Base-by-base conservation (phyloP, 2,113 vertebrate genomes). In the Pedetes capensis region DNA sequence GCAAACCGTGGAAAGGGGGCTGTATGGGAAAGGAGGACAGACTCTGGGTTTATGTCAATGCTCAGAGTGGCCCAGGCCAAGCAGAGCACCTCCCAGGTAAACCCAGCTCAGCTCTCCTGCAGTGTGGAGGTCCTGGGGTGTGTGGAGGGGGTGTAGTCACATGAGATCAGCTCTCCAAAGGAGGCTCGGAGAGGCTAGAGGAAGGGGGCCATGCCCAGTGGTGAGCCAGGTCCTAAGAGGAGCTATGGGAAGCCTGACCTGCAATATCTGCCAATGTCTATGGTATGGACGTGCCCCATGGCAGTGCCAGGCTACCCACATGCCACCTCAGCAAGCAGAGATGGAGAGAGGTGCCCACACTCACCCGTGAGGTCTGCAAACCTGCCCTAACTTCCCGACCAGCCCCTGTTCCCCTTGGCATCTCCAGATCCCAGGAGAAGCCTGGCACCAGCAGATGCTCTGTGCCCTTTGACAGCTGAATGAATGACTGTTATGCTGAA, bases 231-330 rank as follows among this genome's bases (percentile, higher is more conserved):
- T 79, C 64, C 53, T 27, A 29, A n/a, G 22, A 74, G 27, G 64
- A 8, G 9, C n/a, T 2, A 34, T n/a, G 11, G 37, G 61, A n/a
- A 82, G 22, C 47, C 80, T 72, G 44, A 25, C 16, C 6, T 29
- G 17, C 9, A 32, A 49, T 16, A 0, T n/a, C 39, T 16, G 39
- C n/a, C 29, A 5, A 0, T n/a, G 2, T 74, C 37, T 34, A 0
- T 10, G 25, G 47, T 2, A 12, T 59, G 39, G 44, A 6, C 75
- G 8, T 59, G 11, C 23, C 6, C 64, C 16, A 16, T 0, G 39
- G 78, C 22, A 18, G 27, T 27, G n/a, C 2, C 47, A 37, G 51
- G 69, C 37, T 55, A 14, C 42, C 29, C 20, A 61, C 27, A 8
- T 5, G 42, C 17, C 14, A 4, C 71, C 29, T 39, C 2, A 10